Evolutionary conservation across 2,888 invertebrate species (phyloP), one percentile per base, ranked within the genome.

Genomic region (Aphidoletes aphidimyza): DNA sequence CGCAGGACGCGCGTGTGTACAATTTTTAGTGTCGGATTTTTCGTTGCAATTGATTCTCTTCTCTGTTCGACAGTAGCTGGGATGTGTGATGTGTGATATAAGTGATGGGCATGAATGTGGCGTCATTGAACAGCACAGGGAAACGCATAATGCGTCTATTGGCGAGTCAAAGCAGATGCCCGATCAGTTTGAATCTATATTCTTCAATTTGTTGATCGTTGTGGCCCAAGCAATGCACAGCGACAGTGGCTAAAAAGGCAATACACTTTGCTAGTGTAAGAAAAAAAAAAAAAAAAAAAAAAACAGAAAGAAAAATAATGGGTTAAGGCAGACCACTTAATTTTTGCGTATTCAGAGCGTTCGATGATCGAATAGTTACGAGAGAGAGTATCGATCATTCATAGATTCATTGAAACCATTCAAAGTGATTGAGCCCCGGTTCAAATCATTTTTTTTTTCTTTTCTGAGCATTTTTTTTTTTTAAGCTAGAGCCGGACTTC

Each of bases 361-460:
- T n/a, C 22, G 54, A 54, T 22, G 54, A 54, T 54, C 69, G 34
- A 69, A 69, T 69, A 69, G 69, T 69, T 26, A 14, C 69, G 69
- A 30, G 6, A 69, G 69, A 30, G 30, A 30, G 69, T 69, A 69
- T 69, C 69, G 69, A 69, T 69, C 69, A 69, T 69, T 69, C 69
- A 69, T 69, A 69, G 69, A 69, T 69, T 69, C 69, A 69, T 69
- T 69, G 69, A 69, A n/a, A 30, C 69, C 69, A 69, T 69, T n/a
- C n/a, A n/a, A 34, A 69, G 69, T 69, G 69, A 69, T 69, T 26
- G 69, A 69, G 26, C 69, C 2, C 34, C 34, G 11, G 69, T 69
- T 54, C 54, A 54, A 19, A 30, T 69, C 14, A 30, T 69, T 30
- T 69, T 69, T 30, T 1, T 14, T 69, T 69, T 30, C 69, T 69